Conservation (phyloP, 1,140 invertebrate genomes). For the Drosophila guanche region DNA sequence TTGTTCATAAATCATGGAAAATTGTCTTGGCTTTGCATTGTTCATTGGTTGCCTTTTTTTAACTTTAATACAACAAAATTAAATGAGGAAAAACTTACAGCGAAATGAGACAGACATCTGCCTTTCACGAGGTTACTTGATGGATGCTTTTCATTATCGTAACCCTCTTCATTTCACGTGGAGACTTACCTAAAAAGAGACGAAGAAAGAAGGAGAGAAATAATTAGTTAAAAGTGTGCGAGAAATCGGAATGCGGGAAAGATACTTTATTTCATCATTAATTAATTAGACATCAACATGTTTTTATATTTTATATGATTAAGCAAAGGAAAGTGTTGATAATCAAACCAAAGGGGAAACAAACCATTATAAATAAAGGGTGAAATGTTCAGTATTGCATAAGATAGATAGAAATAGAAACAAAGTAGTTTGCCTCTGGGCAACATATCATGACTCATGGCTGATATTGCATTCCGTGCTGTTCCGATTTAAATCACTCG, state of each 20-base stretch:
- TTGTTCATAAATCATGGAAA: conserved; percentile 42
- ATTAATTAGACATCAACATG: conserved; percentile 19
- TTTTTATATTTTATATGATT: too few species aligned
- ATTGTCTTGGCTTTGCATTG: conserved; percentile 27
- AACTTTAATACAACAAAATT: conserved; percentile 33
- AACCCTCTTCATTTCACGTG: conserved; percentile 7
- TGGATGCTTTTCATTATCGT: conserved; percentile 32
- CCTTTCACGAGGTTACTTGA: conserved; percentile 17
- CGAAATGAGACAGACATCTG: conserved; percentile 7
- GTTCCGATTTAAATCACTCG: too few species aligned
- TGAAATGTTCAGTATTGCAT: not conserved
- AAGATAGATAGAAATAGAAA: conserved; percentile 4
- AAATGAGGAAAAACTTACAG: conserved; percentile 41
- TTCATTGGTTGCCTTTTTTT: conserved; percentile 15
- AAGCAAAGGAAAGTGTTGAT: not conserved
- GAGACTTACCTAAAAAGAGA: conserved; percentile 70
- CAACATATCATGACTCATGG: too few species aligned
- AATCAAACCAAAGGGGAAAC: conserved; percentile 12
- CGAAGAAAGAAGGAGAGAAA: conserved; percentile 34
- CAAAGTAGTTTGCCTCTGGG: not conserved
- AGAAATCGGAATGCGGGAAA: conserved; percentile 24
- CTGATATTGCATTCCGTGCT: too few species aligned
- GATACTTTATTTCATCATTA: conserved; percentile 27
- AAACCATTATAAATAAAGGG: conserved; percentile 9
- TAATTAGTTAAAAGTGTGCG: conserved; percentile 44